Evolutionary conservation across 2,113 vertebrate genomes (phyloP), one percentile per base, ranked within the genome.

Genomic region (Megaceryle maxima): DNA sequence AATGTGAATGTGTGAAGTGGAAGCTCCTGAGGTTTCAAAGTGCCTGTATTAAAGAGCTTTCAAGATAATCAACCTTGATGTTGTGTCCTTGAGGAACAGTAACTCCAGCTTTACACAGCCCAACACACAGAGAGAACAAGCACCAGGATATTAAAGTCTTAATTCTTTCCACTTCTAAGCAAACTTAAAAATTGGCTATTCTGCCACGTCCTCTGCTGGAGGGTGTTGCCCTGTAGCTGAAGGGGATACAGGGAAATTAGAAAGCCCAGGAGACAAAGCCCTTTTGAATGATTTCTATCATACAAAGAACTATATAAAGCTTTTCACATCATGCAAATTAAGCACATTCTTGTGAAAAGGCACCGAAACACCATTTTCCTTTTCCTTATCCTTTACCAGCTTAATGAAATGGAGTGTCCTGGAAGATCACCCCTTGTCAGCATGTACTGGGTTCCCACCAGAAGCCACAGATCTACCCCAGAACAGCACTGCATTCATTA

Each of bases 91-190:
- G 37, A 80, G 81, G 35, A 80, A 25, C 14, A 1, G 5, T 41
- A 37, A 28, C 5, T 26, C 37, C 4, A 4, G 66, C 7, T 28
- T 41, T 21, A 5, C 9, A 6, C 51, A 43, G 64, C 44, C 41
- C 31, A 26, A 26, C 21, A 4, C 0, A 0, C 33, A 55, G 31
- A 0, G 19, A 60, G 74, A 70, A 60, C 41, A 39, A 28, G 74
- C 80, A n/a, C 9, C 48, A 21, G 59, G 63, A 14, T 22, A 48
- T n/a, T 15, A 60, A 73, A 60, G 44, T 59, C 37, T 33, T 4
- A 6, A 46, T 64, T 80, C 64, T 2, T 55, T 62, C 63, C 46
- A 16, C 6, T 76, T 75, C 31, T 17, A 41, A 46, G 31, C 46
- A 26, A 59, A 63, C 31, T 75, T 70, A 68, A 72, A 51, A 68